Percentiles rank a stretch among this genome's conserved stretches.
Conservation (phyloP, 2,797 vertebrate genomes). For the Crenuchus spilurus region DNA sequence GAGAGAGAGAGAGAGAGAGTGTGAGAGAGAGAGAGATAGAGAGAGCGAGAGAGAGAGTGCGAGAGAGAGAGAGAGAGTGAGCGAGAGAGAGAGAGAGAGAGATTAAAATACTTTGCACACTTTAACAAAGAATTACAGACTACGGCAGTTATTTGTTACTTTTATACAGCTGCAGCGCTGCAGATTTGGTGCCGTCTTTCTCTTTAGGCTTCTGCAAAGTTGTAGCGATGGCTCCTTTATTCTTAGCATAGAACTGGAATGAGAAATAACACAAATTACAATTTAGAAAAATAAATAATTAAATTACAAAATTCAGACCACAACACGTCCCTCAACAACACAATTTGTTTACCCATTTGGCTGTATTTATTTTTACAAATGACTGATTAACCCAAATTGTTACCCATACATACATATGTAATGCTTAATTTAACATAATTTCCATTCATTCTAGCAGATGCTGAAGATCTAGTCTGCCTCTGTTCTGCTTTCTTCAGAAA, state of each 20-base stretch:
- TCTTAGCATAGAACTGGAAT: slow-evolving; percentile 84
- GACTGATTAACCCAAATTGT: too few relatives aligned
- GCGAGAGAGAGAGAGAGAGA: slow-evolving; percentile 20
- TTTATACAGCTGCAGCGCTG: slow-evolving; percentile 86
- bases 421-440: too few relatives aligned
- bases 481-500: too few relatives aligned
- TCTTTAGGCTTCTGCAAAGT: slow-evolving; percentile 85
- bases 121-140: background rate
- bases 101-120: background rate
- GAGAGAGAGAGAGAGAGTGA: slow-evolving; percentile 54
- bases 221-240: slow-evolving; percentile 86
- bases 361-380: too few relatives aligned
- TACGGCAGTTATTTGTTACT: slow-evolving; percentile 65
- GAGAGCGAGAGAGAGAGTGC: slow-evolving; percentile 32
- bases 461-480: too few relatives aligned
- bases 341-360: too few relatives aligned
- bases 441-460: too few relatives aligned
- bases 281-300: background rate
- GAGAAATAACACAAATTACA: background rate
- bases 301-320: background rate
- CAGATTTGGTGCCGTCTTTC: slow-evolving; percentile 86
- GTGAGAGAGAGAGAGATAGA: slow-evolving; percentile 35
- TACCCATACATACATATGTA: too few relatives aligned
- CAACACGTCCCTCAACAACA: too few relatives aligned
- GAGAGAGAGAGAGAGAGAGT: slow-evolving; percentile 53